Evolutionary conservation across 2,113 vertebrate genomes (phyloP), one percentile per base, ranked within the genome.

Genomic region (Orientallactaga bullata): DNA sequence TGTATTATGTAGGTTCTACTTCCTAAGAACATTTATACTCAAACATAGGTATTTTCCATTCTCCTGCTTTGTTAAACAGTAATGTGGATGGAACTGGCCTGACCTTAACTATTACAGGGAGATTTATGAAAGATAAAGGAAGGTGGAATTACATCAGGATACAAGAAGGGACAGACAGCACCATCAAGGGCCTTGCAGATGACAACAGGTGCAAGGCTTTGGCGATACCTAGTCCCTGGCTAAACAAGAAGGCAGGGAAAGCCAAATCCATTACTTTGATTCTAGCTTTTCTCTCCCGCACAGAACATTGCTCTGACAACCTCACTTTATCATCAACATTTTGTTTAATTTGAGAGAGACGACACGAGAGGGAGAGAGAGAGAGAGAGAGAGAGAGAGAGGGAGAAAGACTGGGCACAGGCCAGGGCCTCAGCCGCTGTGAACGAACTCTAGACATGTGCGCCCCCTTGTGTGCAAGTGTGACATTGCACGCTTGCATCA

Each of bases 71-170:
- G 32, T 47, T 30, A 39, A 39, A 30, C 51, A 51, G 26, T 32
- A 51, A 10, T 65, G 65, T 80, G 89, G 28, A 78, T 51, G 10
- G 32, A 20, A 23, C 21, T 68, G 63, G 42, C 61, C 39, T 88
- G 86, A 32, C 78, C 61, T 32, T 26, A 68, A 21, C 18, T 63
- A 51, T n/a, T 30, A 88, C 51, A 55, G 55, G 55, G 55, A 16
- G 55, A 55, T 6, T 8, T 93, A 81, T 94, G 88, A 96, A 78
- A 0, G 65, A 65, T 51, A 35, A 55, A 96, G 89, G 88, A 94
- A 37, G 82, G 92, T 35, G 79, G 94, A 97, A 88, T 68, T 12
- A 61, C 91, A 0, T 0, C 80, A 93, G 96, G 95, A 13, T 42
- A 26, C 17, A n/a, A 74, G 65, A 63, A 77, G 61, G 95, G 89